phyloP scores from a whole-genome alignment of 2,797 vertebrate genomes.

The Enteromius viviparus region DNA sequence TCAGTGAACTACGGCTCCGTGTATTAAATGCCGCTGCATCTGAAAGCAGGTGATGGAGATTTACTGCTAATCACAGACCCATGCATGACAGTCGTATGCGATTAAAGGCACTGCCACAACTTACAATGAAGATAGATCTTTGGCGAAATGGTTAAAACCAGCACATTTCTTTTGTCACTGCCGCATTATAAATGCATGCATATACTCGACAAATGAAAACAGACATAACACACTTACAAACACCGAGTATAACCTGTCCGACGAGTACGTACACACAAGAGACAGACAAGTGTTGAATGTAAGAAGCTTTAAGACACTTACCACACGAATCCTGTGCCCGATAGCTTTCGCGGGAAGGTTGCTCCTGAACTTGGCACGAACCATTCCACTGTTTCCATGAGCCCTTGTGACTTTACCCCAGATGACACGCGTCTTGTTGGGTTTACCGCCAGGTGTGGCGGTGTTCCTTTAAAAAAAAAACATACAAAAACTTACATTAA shows the following conservation, averaged over 20 bases:
- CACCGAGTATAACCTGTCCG: neutral
- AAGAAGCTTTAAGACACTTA: conserved; percentile 69
- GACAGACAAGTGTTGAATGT: neutral
- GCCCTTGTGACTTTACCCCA: conserved; percentile 96
- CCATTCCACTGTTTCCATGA: conserved; percentile 97
- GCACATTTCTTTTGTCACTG: neutral
- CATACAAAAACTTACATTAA: neutral
- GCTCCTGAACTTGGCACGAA: conserved; percentile 94
- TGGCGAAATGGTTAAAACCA: neutral
- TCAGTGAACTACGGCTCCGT: no score
- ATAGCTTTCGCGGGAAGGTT: conserved; percentile 97
- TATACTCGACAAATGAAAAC: neutral
- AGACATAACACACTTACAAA: neutral
- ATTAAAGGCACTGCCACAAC: no score
- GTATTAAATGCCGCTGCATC: no score
- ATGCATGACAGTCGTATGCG: no score
- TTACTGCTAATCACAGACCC: no score
- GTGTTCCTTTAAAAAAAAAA: conserved; percentile 81
- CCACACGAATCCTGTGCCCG: conserved; percentile 94
- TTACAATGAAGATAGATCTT: neutral
- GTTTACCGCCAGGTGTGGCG: conserved; percentile 92
- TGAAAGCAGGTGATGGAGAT: no score
- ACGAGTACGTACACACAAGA: neutral
- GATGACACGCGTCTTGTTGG: conserved; percentile 95
- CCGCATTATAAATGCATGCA: neutral